A percentile compares a stretch with the other conserved stretches of the same genome.
Evolutionary conservation across 2,888 invertebrate species (phyloP).

Genomic region (Agelastica alni): DNA sequence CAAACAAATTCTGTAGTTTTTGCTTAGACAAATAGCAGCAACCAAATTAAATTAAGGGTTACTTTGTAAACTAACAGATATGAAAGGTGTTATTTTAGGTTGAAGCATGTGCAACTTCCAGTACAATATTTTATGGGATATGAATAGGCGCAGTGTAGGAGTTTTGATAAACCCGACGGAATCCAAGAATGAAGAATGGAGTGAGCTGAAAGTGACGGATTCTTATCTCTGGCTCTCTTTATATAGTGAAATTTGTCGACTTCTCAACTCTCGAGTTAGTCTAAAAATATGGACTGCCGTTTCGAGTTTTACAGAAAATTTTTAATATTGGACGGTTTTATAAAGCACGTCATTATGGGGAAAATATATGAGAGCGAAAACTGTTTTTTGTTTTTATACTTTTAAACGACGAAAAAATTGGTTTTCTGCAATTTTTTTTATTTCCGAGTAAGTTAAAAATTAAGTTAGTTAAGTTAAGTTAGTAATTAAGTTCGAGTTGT

Average conservation of each 20-base stretch:
- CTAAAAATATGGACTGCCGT: conserved; percentile 20
- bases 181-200: conserved; percentile 40
- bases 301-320: conserved; percentile 10
- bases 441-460: too few species aligned
- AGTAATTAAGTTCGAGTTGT: too few species aligned
- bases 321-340: too few species aligned
- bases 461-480: too few species aligned
- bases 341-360: too few species aligned
- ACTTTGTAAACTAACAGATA: conserved; percentile 24
- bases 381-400: too few species aligned
- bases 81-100: conserved; percentile 30
- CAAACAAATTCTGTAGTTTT: too few species aligned
- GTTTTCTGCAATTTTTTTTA: too few species aligned
- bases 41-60: conserved; percentile 21
- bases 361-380: too few species aligned
- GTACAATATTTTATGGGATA: conserved; percentile 33
- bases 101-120: conserved; percentile 26
- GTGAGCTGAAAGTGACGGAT: conserved; percentile 41
- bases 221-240: conserved; percentile 38
- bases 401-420: too few species aligned
- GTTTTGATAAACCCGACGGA: conserved; percentile 20
- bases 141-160: conserved; percentile 15
- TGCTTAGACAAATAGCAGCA: conserved; percentile 10
- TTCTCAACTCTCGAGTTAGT: conserved; percentile 21
- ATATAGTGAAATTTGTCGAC: conserved; percentile 43